These are phyloP conservation scores for Yponomeuta evonymella DNA, from an alignment of 2,888 invertebrate genomes.

Conservation along the genomic window DNA sequence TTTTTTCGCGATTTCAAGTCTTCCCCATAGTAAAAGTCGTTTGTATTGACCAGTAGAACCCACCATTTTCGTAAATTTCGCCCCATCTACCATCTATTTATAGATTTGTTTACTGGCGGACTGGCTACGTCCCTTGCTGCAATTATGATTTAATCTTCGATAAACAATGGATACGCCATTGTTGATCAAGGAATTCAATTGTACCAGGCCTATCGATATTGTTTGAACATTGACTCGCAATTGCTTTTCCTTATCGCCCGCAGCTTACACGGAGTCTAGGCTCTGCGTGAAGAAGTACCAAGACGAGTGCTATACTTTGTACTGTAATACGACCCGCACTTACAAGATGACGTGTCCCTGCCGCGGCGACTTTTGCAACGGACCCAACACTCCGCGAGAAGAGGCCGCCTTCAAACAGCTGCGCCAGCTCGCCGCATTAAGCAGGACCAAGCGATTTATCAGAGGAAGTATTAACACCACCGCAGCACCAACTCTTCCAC, in stretches of 20 bases:
- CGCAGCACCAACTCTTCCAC: neutral
- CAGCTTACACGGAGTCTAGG: slow-evolving; percentile 61
- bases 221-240: no score
- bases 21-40: no score
- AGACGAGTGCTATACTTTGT: slow-evolving; percentile 63
- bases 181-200: no score
- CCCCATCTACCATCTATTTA: no score
- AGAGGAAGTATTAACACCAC: neutral
- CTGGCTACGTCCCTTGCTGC: no score
- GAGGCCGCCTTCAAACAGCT: slow-evolving; percentile 48
- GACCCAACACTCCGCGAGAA: slow-evolving; percentile 52
- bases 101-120: no score
- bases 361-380: slow-evolving; percentile 62
- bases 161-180: no score
- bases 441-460: slow-evolving; percentile 1
- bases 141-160: no score
- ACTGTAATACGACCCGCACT: slow-evolving; percentile 58
- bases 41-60: no score
- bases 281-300: slow-evolving; percentile 64
- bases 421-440: slow-evolving; percentile 27
- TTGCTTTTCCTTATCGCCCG: neutral
- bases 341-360: slow-evolving; percentile 67
- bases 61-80: no score
- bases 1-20: no score
- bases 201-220: no score